These are phyloP conservation scores for Escarpia spicata DNA, from an alignment of 2,888 invertebrate genomes.

Conservation along the genomic window DNA sequence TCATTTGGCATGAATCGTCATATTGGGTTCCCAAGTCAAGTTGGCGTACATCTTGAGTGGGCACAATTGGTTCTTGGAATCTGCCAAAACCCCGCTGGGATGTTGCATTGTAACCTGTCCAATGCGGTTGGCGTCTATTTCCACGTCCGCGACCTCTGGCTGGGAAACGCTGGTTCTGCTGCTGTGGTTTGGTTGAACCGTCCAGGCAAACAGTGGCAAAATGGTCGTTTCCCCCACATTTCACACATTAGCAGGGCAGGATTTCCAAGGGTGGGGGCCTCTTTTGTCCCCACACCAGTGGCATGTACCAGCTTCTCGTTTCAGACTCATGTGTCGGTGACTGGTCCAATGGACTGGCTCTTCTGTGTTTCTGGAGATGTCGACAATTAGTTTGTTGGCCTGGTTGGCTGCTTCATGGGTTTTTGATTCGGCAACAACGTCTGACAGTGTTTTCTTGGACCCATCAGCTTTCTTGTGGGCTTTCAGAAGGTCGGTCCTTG, in stretches of 20 bases:
- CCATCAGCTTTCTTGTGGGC: not conserved
- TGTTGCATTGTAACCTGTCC: too few species aligned
- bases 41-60: too few species aligned
- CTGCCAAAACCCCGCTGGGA: too few species aligned
- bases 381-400: conserved; percentile 19
- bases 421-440: conserved; percentile 2
- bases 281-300: conserved; percentile 22
- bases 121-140: too few species aligned
- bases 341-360: not conserved
- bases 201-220: conserved; percentile 14
- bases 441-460: conserved; percentile 22
- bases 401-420: not conserved
- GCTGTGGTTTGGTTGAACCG: not conserved
- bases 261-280: conserved; percentile 18
- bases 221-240: conserved; percentile 21
- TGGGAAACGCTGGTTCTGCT: not conserved
- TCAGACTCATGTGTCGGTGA: conserved; percentile 24
- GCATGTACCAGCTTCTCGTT: conserved; percentile 20
- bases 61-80: not conserved
- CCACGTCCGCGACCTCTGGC: too few species aligned
- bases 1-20: too few species aligned
- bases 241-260: conserved; percentile 21
- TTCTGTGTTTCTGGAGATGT: conserved; percentile 6
- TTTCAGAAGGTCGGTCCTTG: too few species aligned
- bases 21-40: too few species aligned